Evolutionary conservation across 2,113 vertebrate genomes (phyloP).

Genomic region (Megaceryle torquata): DNA sequence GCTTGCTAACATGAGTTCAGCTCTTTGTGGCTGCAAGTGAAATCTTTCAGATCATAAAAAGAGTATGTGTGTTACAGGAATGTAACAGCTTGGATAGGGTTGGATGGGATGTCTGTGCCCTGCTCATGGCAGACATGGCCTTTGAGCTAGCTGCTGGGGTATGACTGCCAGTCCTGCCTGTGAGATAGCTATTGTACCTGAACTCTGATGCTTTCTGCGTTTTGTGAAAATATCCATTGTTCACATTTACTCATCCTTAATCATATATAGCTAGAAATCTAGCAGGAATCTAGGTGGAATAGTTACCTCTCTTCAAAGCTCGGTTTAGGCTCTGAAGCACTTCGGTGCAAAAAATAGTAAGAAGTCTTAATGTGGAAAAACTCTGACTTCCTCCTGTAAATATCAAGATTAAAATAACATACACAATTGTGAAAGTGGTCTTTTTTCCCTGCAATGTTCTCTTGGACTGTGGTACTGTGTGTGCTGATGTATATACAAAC

Average conservation of each 20-base stretch:
- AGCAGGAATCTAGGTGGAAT: background rate
- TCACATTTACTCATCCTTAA: background rate
- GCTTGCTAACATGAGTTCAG: background rate
- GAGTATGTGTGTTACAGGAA: background rate
- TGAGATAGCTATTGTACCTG: accelerated
- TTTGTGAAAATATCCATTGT: accelerated
- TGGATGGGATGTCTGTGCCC: background rate
- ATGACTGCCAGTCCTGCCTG: background rate
- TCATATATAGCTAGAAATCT: background rate
- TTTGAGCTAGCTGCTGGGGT: background rate
- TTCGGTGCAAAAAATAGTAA: background rate
- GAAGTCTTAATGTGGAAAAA: background rate
- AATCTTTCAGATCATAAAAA: background rate
- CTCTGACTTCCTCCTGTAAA: background rate
- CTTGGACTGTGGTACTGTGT: background rate
- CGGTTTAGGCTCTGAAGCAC: background rate
- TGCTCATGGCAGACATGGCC: accelerated
- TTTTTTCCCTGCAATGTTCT: background rate
- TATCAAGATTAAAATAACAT: background rate
- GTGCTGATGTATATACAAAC: background rate
- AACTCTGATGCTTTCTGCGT: background rate
- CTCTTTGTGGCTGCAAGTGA: background rate
- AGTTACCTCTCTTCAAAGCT: background rate
- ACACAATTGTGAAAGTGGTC: background rate
- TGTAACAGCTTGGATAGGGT: background rate